Evolutionary conservation across 2,888 invertebrate species (phyloP), one percentile per base, ranked within the genome.

Genomic region (Bhutanitis thaidina): DNA sequence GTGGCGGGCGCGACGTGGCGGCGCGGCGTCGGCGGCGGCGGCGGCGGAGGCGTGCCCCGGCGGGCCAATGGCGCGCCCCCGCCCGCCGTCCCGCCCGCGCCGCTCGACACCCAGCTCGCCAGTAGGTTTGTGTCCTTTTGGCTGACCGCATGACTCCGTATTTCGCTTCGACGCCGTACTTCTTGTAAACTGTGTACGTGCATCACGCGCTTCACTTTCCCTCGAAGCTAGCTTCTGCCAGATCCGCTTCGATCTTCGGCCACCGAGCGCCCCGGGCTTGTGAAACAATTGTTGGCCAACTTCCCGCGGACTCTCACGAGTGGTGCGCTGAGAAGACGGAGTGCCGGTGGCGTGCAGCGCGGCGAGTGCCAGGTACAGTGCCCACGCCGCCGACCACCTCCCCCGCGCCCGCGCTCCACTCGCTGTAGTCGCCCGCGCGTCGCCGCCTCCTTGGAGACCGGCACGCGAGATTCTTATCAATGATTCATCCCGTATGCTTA

Each of bases 121-220:
- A 87, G 90, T 90, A 90, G 90, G 90, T 89, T 90, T 87, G 89
- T 85, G 89, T 90, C 90, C 88, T 87, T 87, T 89, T 87, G 89
- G 90, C 90, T 90, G 90, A 90, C 90, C 90, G 90, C 90, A 90
- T 90, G 90, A 89, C 90, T 90, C 88, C 88, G 88, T 83, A 89
- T 87, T 73, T 84, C 77, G 90, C 90, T 90, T 90, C 86, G 32
- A 34, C 32, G 87, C 81, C 79, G 89, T 88, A 85, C 82, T 78
- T 79, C 82, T 85, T 77, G 82, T 86, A 81, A 81, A 70, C 80
- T 74, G 77, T 82, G 77, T 60, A 77, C 79, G 81, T 80, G 76
- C 78, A 79, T 34, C 32, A 67, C 86, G 84, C 86, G 86, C 87
- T 85, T 85, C 77, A 70, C 64, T 69, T 67, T 63, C 69, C 70